Conservation (phyloP, 2,797 vertebrate species). For the Scolopax rusticola region DNA sequence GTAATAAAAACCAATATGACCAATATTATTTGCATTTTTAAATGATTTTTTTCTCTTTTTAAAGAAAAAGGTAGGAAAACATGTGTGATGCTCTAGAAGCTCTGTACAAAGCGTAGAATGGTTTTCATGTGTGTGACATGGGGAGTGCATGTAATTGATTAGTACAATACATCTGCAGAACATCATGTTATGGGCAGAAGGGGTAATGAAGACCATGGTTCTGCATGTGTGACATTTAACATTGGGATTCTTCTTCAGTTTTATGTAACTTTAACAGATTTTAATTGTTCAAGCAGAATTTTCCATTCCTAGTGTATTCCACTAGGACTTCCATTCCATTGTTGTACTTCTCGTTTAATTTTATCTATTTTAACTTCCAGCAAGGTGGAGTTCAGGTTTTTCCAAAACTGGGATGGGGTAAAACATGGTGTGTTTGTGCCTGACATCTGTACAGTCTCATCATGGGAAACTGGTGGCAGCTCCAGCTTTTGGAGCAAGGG, state of each 20-base stretch:
- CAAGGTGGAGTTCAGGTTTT: not conserved
- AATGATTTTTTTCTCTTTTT: not conserved
- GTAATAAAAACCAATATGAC: not conserved
- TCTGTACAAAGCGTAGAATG: not conserved
- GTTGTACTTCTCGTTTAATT: not conserved
- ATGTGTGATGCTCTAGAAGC: fast-evolving
- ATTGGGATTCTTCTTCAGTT: not conserved
- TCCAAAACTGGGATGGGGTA: not conserved
- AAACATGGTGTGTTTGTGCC: not conserved
- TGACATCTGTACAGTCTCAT: not conserved
- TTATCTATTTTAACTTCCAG: not conserved
- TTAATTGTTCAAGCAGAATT: not conserved
- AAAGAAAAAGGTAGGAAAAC: not conserved
- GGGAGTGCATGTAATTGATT: not conserved
- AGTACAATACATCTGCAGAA: not conserved
- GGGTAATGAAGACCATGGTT: not conserved
- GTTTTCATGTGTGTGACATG: not conserved
- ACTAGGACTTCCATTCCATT: not conserved
- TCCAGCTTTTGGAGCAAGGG: not conserved
- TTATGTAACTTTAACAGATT: not conserved
- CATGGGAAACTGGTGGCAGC: fast-evolving
- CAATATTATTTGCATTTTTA: not conserved
- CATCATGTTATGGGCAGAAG: fast-evolving
- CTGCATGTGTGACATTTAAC: not conserved
- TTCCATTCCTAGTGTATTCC: not conserved